Evolutionary conservation across 64 coral and sea anemone genomes (phyloP).

Genomic region (Exaiptasia diaphana): DNA sequence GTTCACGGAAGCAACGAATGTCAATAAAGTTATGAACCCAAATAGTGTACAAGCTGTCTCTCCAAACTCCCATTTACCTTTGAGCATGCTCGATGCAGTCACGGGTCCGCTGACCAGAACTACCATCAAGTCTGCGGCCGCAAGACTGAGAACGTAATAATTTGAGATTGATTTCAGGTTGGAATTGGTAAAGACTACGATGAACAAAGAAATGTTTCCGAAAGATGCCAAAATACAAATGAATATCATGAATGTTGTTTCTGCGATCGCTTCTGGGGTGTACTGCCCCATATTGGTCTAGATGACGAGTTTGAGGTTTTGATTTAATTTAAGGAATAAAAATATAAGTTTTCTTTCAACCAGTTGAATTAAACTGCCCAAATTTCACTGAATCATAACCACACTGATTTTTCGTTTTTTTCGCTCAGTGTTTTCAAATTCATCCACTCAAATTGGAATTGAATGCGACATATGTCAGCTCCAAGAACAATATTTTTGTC

Average conservation of each 20-base stretch:
- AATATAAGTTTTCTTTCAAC: no score
- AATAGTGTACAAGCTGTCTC: background rate
- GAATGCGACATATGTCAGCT: no score
- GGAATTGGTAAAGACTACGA: constrained; percentile 1
- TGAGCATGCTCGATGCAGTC: constrained; percentile 3
- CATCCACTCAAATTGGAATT: no score
- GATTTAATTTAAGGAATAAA: no score
- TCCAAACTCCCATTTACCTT: constrained; percentile 16
- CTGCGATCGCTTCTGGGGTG: constrained; percentile 1
- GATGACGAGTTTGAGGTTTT: no score
- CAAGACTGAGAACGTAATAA: constrained; percentile 38
- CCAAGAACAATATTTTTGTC: no score
- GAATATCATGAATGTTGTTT: background rate
- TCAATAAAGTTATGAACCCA: constrained; percentile 22
- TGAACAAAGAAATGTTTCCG: constrained; percentile 28
- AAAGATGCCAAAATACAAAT: constrained; percentile 9
- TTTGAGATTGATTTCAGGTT: constrained; percentile 26
- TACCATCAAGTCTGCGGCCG: constrained; percentile 36
- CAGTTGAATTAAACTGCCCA: no score
- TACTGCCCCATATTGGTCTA: no score
- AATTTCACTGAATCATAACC: no score
- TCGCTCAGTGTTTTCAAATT: no score
- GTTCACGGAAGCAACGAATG: constrained; percentile 25
- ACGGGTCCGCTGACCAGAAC: constrained; percentile 7
- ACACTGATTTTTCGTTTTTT: no score